Base-by-base conservation (phyloP, 1,140 invertebrate genomes). In the Drosophila littoralis region DNA sequence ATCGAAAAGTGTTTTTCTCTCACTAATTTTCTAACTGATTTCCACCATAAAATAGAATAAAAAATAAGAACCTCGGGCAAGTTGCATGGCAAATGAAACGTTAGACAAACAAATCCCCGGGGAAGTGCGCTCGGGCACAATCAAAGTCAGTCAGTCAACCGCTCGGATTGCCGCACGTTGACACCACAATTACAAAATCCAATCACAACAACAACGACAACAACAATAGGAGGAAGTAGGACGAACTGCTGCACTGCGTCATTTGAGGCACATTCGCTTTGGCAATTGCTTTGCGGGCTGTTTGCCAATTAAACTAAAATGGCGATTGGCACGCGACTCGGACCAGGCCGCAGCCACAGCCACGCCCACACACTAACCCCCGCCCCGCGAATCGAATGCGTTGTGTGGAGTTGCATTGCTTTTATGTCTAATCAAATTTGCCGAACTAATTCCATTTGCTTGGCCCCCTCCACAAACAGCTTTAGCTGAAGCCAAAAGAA, bases 251-350 rank as follows among this genome's bases (percentile, higher is more conserved):
- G 81, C 81, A 84, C 60, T 61, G 58, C 42, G 42, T 61, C 42
- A 36, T 48, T 61, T 38, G 59, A 28, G 45, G 15, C 60, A 36
- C 35, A 42, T 64, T 54, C 51, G 33, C 33, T 54, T 33, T n/a
- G 51, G 33, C 51, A 13, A 36, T 36, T 54, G 51, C 32, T 54
- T 35, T 52, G 57, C 22, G 13, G 67, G 45, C 66, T 67, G 46
- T 32, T 50, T 59, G 83, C 65, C 83, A 86, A 86, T 86, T 86
- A 88, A 88, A 83, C 50, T 83, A 66, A 88, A 86, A 88, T 83
- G 79, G 64, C 72, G 67, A 74, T 75, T 55, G 64, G 72, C 83
- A 88, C 83, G 82, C 82, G 76, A 86, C 76, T 5, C 45, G 55
- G 33, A 48, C 50, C 35, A 8, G 35, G 13, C 6, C 28, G 1